These are phyloP conservation scores for Operophtera brumata DNA, from an alignment of 2,888 invertebrate genomes.

Conservation along the genomic window DNA sequence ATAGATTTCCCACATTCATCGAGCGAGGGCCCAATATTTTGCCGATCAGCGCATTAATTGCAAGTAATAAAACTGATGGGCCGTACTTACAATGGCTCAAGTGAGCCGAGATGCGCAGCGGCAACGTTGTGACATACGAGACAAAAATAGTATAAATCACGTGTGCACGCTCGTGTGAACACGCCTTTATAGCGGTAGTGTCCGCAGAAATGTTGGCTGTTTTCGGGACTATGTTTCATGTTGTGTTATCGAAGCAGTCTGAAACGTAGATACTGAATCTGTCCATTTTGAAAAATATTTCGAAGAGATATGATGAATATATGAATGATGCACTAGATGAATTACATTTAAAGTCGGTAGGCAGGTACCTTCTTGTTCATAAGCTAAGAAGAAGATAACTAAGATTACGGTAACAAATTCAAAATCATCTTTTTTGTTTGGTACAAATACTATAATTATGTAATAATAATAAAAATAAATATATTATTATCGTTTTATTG, in stretches of 20 bases:
- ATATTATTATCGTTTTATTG: too few relatives aligned
- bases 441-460: too few relatives aligned
- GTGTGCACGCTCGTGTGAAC: slow-evolving; percentile 61
- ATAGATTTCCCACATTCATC: slow-evolving; percentile 39
- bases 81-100: slow-evolving; percentile 51
- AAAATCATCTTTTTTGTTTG: too few relatives aligned
- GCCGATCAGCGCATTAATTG: slow-evolving; percentile 65
- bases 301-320: too few relatives aligned
- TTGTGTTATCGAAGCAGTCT: too few relatives aligned
- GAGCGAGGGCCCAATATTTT: slow-evolving; percentile 56
- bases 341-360: too few relatives aligned
- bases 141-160: slow-evolving; percentile 64
- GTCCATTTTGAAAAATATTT: too few relatives aligned
- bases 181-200: slow-evolving; percentile 36
- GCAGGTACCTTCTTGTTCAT: too few relatives aligned
- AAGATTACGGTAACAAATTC: too few relatives aligned
- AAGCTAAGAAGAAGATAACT: too few relatives aligned
- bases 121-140: slow-evolving; percentile 60
- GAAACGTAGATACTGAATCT: neutral
- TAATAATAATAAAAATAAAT: too few relatives aligned
- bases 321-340: too few relatives aligned
- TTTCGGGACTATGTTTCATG: neutral
- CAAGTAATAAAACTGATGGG: slow-evolving; percentile 67
- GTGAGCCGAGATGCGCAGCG: slow-evolving; percentile 52
- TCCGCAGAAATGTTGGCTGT: slow-evolving; percentile 15